Conservation (phyloP, 2,113 vertebrate species). For the Macrotis lagotis region DNA sequence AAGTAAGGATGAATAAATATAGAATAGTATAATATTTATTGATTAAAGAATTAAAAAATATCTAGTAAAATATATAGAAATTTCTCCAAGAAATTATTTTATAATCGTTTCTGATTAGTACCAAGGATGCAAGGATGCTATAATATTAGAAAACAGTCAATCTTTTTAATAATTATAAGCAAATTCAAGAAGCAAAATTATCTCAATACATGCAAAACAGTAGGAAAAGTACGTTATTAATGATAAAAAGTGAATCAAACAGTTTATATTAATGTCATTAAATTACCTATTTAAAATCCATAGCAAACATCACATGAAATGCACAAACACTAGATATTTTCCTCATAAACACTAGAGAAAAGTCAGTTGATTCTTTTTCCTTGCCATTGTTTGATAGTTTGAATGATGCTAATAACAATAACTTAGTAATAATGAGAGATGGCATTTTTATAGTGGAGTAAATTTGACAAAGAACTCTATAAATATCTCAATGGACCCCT, state of each 20-base stretch:
- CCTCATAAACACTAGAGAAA: background rate
- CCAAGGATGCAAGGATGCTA: background rate
- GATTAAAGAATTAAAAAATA: too few relatives aligned
- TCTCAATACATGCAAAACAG: background rate
- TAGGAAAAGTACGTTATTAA: background rate
- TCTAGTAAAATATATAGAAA: too few relatives aligned
- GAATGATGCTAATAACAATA: background rate
- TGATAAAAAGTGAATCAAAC: background rate
- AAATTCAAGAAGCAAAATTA: background rate
- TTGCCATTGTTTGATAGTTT: background rate
- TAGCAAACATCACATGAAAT: background rate
- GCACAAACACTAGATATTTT: background rate
- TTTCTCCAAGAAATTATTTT: too few relatives aligned
- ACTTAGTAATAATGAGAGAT: too few relatives aligned
- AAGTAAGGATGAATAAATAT: too few relatives aligned
- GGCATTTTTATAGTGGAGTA: background rate
- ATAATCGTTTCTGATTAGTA: too few relatives aligned
- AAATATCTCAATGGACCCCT: background rate
- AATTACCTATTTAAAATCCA: background rate
- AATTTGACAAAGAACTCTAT: background rate
- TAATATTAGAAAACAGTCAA: background rate
- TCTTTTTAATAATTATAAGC: too few relatives aligned
- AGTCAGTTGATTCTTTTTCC: background rate
- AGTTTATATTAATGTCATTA: background rate
- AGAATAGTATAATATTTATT: too few relatives aligned